Percentiles rank a stretch among this genome's conserved stretches.
Evolutionary conservation across 2,113 vertebrate genomes (phyloP).

Genomic region (Siniperca chuatsi): DNA sequence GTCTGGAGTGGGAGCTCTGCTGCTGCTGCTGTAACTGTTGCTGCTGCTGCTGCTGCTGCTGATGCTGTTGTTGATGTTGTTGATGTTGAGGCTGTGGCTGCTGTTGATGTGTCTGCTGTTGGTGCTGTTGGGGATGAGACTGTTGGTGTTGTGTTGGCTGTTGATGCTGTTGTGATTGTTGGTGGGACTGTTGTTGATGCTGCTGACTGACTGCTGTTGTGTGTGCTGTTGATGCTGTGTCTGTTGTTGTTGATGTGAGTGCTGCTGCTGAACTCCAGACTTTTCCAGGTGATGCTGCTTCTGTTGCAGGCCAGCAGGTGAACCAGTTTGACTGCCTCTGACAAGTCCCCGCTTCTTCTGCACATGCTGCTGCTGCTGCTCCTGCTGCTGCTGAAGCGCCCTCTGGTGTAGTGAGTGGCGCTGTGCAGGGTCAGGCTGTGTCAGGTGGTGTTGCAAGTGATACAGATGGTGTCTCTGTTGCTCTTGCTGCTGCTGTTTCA

Average conservation of each 20-base stretch:
- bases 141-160: conserved; percentile 85
- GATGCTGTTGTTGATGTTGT: conserved; percentile 73
- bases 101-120: conserved; percentile 86
- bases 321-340: conserved; percentile 86
- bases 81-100: conserved; percentile 76
- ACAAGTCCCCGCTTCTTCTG: conserved; percentile 94
- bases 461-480: conserved; percentile 92
- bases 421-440: conserved; percentile 88
- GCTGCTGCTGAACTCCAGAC: conserved; percentile 84
- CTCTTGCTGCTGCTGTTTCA: conserved; percentile 87
- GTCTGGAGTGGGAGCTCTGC: conserved; percentile 82
- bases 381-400: conserved; percentile 91
- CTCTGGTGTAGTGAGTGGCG: conserved; percentile 91
- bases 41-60: conserved; percentile 63
- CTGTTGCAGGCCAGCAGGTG: conserved; percentile 90
- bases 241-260: conserved; percentile 72
- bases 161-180: conserved; percentile 75
- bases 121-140: conserved; percentile 90
- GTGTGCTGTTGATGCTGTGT: conserved; percentile 84
- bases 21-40: conserved; percentile 68
- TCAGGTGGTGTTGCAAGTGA: conserved; percentile 92
- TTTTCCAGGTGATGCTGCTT: conserved; percentile 89
- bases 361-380: conserved; percentile 90
- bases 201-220: conserved; percentile 82
- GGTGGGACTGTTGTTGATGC: conserved; percentile 74